Evolutionary conservation across 64 coral and sea anemone species (phyloP).

Genomic region (Actinia equina): DNA sequence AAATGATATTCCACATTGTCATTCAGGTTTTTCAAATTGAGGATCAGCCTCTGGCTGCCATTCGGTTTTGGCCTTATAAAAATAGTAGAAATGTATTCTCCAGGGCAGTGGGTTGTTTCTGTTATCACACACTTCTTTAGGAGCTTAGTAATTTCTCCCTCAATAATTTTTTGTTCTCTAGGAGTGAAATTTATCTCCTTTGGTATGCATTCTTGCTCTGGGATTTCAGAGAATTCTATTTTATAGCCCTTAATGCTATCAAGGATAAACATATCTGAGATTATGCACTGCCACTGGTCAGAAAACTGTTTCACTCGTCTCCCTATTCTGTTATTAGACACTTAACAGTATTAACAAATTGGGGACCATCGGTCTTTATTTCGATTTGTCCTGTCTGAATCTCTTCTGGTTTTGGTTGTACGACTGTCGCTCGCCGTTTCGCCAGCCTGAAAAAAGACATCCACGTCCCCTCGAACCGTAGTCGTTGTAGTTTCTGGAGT

Average conservation of each 20-base stretch:
- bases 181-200: conserved; percentile 32
- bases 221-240: conserved; percentile 27
- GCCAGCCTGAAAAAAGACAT: conserved; percentile 7
- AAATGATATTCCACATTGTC: conserved; percentile 47
- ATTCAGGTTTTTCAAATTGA: conserved; percentile 54
- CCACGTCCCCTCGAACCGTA: conserved; percentile 21
- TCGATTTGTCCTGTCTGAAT: neutral
- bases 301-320: conserved; percentile 39
- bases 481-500: conserved; percentile 2
- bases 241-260: conserved; percentile 29
- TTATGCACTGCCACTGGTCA: conserved; percentile 22
- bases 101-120: conserved; percentile 13
- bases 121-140: conserved; percentile 22
- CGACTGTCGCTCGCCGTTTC: conserved; percentile 4
- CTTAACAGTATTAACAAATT: conserved; percentile 6
- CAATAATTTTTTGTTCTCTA: conserved; percentile 23
- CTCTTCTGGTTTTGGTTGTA: conserved; percentile 30
- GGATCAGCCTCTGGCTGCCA: conserved; percentile 18
- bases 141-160: conserved; percentile 35
- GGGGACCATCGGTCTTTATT: neutral
- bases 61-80: neutral
- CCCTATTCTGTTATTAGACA: conserved; percentile 38
- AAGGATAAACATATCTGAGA: conserved; percentile 20
- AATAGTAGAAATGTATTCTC: conserved; percentile 15
- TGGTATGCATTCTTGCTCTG: conserved; percentile 18